These are phyloP conservation scores for Crenichthys baileyi DNA, from an alignment of 2,797 vertebrate species.

Conservation along the genomic window DNA sequence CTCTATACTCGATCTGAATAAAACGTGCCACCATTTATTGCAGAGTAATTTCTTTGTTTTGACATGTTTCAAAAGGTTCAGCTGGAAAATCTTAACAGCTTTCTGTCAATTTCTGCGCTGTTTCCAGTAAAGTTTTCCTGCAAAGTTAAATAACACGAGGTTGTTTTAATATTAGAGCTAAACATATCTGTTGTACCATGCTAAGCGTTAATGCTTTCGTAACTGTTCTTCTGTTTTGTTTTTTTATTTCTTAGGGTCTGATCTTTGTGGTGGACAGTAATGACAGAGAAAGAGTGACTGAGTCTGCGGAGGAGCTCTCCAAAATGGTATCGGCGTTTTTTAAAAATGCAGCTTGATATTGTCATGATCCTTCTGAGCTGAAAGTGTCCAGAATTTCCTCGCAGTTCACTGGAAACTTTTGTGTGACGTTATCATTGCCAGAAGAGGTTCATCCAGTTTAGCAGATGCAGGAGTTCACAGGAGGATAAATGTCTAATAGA, in stretches of 20 bases:
- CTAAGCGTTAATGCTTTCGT: background rate
- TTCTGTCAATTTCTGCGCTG: too few relatives aligned
- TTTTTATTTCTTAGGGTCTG: slow-evolving; percentile 81
- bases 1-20: background rate
- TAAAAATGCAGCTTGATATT: background rate
- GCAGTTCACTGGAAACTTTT: background rate
- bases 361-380: background rate
- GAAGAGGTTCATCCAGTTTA: background rate
- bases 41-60: background rate
- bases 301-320: slow-evolving; percentile 88
- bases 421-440: background rate
- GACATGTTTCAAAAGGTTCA: too few relatives aligned
- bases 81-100: background rate
- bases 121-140: background rate
- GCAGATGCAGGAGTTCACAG: background rate
- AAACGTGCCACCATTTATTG: background rate
- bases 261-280: slow-evolving; percentile 97
- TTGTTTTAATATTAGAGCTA: background rate
- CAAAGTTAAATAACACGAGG: background rate
- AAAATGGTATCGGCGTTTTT: slow-evolving; percentile 87
- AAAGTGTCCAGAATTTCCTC: background rate
- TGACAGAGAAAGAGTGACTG: slow-evolving; percentile 88
- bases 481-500: background rate
- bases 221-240: background rate
- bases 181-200: background rate